Evolutionary conservation across 2,797 vertebrate species (phyloP).

Genomic region (Psittacula derbiana): DNA sequence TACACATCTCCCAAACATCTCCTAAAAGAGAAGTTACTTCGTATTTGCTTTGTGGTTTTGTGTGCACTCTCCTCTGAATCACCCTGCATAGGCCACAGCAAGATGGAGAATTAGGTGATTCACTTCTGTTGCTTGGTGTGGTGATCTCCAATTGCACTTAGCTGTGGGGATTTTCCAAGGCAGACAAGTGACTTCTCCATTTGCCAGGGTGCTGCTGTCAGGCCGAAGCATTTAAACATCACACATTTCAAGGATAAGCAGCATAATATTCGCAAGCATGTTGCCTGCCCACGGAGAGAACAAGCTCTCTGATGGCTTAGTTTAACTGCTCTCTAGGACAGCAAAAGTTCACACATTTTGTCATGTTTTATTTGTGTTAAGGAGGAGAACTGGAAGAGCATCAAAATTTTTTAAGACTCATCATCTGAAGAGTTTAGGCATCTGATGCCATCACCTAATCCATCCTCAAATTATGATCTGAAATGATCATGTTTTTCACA

Average conservation of each 20-base stretch:
- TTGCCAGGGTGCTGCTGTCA: not conserved
- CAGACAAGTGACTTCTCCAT: slow-evolving; percentile 30
- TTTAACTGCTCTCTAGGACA: not conserved
- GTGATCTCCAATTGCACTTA: not conserved
- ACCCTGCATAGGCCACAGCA: not conserved
- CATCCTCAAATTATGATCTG: not conserved
- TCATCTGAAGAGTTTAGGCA: not conserved
- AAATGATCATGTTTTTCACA: not conserved
- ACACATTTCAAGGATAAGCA: not conserved
- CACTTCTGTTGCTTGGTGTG: not conserved
- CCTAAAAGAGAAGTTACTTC: not conserved
- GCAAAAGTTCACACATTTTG: not conserved
- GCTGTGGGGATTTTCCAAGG: slow-evolving; percentile 51
- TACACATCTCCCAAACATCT: not conserved
- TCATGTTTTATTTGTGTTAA: not conserved
- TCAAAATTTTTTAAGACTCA: not conserved
- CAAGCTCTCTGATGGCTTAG: not conserved
- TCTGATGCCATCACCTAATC: not conserved
- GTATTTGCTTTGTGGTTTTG: not conserved
- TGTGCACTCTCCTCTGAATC: slow-evolving; percentile 5
- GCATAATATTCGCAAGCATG: not conserved
- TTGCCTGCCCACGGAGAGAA: not conserved
- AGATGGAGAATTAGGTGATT: slow-evolving; percentile 3
- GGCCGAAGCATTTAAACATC: not conserved
- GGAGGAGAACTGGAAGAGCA: not conserved